Base-by-base conservation (phyloP, 2,797 vertebrate genomes). In the Cercopithecus petaurista region DNA sequence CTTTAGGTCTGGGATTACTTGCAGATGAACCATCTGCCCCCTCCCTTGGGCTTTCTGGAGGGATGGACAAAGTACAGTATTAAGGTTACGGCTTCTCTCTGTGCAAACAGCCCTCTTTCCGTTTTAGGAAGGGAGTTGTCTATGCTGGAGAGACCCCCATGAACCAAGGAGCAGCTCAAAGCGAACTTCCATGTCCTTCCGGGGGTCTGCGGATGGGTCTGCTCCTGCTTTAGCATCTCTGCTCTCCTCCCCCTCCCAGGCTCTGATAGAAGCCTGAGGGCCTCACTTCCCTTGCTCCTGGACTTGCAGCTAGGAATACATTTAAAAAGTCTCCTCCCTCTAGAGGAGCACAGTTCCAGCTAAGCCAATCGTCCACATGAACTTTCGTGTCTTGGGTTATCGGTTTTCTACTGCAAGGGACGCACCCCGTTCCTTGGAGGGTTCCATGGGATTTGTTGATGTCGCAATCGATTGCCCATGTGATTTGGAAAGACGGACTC, bases 321-420 rank as follows among this genome's bases (percentile, higher is more conserved):
- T 59, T 59, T 80, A 19, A n/a, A 41, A 61, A 59, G 1, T 13
- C 21, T 43, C 28, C 10, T 43, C 6, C 4, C 12, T 43, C 6
- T 3, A 11, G 67, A 36, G 26, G 5, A 8, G 13, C 4, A 8
- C 15, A 4, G 1, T 30, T 30, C 39, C 19, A 48, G 46, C 24
- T 79, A 96, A 96, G 94, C 87, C 88, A 94, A 90, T 91, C 82
- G 88, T 82, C 84, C 87, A 79, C 96, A 46, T 67, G 48, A 95
- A 70, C 46, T 96, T 33, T 77, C 72, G 85, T 81, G 95, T 95
- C 91, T 93, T 88, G 91, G 48, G 13, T 93, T 83, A 59, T 61
- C 94, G 92, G 67, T 82, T 94, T 36, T n/a, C 4, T 9, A 26
- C 28, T 39, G 41, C 21, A 87, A 67, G 76, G 82, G 96, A 97